These are phyloP conservation scores for Heliconius charithonia DNA, from an alignment of 2,888 invertebrate genomes.

Conservation along the genomic window DNA sequence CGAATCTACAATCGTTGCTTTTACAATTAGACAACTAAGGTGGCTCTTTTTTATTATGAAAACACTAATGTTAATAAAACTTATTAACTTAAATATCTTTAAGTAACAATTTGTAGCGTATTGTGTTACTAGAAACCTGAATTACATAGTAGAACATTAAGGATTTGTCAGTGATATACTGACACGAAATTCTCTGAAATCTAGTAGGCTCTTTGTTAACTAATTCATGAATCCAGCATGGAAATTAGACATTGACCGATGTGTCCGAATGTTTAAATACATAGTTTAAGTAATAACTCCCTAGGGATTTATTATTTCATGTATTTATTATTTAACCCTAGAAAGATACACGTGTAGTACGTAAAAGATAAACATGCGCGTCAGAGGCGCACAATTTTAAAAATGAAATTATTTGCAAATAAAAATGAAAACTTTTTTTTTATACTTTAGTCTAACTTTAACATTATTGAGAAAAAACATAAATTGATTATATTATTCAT, in stretches of 20 bases:
- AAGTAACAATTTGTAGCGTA: too few relatives aligned
- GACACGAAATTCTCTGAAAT: not conserved
- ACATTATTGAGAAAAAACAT: too few relatives aligned
- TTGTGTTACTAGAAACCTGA: not conserved
- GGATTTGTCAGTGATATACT: not conserved
- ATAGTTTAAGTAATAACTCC: not conserved
- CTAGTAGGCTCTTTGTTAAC: slow-evolving; percentile 6
- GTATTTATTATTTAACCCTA: too few relatives aligned
- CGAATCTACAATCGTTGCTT: not conserved
- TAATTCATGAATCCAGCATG: not conserved
- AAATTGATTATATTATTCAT: too few relatives aligned
- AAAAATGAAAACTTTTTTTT: too few relatives aligned
- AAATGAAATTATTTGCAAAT: too few relatives aligned
- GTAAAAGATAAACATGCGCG: too few relatives aligned
- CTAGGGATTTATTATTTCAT: not conserved
- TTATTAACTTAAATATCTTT: too few relatives aligned
- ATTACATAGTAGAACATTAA: not conserved
- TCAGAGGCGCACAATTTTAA: too few relatives aligned
- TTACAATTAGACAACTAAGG: not conserved
- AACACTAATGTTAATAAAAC: too few relatives aligned
- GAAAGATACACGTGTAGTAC: too few relatives aligned
- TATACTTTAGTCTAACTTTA: too few relatives aligned
- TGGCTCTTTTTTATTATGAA: not conserved
- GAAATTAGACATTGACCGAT: not conserved
- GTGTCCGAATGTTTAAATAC: not conserved